Conservation (phyloP, 1,140 invertebrate genomes). For the Chrysomallon squamiferum region DNA sequence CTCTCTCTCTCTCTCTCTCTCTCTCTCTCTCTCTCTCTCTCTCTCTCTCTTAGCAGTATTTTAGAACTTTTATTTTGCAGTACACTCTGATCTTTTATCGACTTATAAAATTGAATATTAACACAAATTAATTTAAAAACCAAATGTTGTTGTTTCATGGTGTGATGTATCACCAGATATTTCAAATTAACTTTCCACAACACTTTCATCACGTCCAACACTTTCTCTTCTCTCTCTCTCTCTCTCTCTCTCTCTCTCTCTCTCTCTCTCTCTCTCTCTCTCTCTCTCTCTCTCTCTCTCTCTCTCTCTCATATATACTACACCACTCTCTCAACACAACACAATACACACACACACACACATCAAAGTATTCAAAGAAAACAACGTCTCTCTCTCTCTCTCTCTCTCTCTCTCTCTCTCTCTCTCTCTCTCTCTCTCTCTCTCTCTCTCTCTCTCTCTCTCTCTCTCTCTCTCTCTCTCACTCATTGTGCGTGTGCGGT, state of each 20-base stretch:
- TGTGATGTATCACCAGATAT: not conserved
- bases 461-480: slow-evolving; percentile 13
- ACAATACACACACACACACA: too few species aligned
- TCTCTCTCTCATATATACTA: not conserved
- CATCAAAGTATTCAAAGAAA: too few species aligned
- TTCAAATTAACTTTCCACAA: slow-evolving; percentile 1
- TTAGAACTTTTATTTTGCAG: too few species aligned
- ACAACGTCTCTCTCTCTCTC: slow-evolving; percentile 2
- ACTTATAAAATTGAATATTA: not conserved
- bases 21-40: too few species aligned
- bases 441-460: slow-evolving; percentile 6
- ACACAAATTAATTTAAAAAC: too few species aligned
- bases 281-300: slow-evolving; percentile 3
- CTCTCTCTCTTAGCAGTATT: too few species aligned
- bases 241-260: slow-evolving; percentile 16
- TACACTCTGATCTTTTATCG: not conserved
- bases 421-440: not conserved
- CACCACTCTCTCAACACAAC: not conserved
- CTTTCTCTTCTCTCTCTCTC: not conserved
- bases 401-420: not conserved
- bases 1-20: too few species aligned
- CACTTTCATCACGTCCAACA: not conserved
- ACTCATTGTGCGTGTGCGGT: too few species aligned
- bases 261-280: slow-evolving; percentile 2
- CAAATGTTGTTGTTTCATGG: not conserved